Evolutionary conservation across 2,113 vertebrate species (phyloP), one percentile per base, ranked within the genome.

Genomic region (Hepsetus odoe): DNA sequence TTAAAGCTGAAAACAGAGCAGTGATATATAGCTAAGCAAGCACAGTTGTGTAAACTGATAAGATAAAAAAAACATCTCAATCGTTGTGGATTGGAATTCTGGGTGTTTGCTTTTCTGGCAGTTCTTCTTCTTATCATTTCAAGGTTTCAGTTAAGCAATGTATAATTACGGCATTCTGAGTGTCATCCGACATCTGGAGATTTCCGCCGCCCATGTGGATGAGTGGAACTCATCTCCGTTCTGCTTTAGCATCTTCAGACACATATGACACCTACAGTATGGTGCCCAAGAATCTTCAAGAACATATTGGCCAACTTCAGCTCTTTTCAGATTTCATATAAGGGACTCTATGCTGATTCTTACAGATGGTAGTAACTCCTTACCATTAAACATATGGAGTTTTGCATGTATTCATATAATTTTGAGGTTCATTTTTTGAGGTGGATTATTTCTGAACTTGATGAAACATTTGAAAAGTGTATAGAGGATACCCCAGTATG

Each of bases 131-230:
- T 51, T 53, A 59, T 61, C 71, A 66, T 77, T 51, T 69, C 76
- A 32, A 62, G 69, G 59, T 70, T 82, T 62, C 74, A 79, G 71
- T 76, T 58, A 80, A 85, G 73, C 80, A 73, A 64, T 73, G 83
- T 77, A 77, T 85, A 80, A 82, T 85, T 77, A 80, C 55, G 53
- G 75, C 62, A 69, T 65, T 77, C 68, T 55, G 64, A 71, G 73
- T 82, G 80, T 80, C 83, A 77, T 76, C 66, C 62, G 80, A 82
- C 83, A 85, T 85, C 83, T 85, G 83, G 83, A 85, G 83, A 85
- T 80, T 77, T 79, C 68, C 70, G 42, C 28, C 77, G 59, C 67
- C 68, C 66, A 69, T 76, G 64, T 82, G 80, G 83, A 77, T 85
- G 80, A 85, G 69, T 75, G n/a, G 74, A 79, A 64, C 62, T 62